Conservation (phyloP, 2,797 vertebrate genomes). For the Furcifer pardalis region DNA sequence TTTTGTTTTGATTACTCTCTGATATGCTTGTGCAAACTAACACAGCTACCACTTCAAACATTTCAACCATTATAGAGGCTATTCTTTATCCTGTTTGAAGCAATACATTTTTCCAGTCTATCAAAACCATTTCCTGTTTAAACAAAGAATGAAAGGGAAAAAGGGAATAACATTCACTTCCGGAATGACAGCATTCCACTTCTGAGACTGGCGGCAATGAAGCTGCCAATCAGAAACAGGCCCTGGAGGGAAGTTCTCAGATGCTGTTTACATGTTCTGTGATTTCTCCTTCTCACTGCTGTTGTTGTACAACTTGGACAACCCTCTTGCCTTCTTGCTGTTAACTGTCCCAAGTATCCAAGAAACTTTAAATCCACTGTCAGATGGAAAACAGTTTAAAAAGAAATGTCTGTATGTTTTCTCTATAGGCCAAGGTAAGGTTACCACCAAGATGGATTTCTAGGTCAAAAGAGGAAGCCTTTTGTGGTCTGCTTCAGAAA, state of each 20-base stretch:
- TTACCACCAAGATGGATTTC: conserved; percentile 5
- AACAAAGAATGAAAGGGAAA: conserved; percentile 46
- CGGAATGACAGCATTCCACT: conserved; percentile 61
- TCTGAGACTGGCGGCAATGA: conserved; percentile 27
- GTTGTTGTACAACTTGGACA: conserved; percentile 27
- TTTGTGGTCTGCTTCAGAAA: conserved; percentile 14
- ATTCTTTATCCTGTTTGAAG: conserved; percentile 12
- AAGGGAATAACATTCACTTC: conserved; percentile 50
- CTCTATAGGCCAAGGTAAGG: conserved; percentile 64
- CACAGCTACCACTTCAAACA: too few species aligned
- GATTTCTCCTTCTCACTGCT: conserved; percentile 50
- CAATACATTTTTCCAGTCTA: conserved; percentile 33
- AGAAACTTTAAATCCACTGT: conserved; percentile 15
- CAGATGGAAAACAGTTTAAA: conserved; percentile 26
- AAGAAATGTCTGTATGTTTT: conserved; percentile 38
- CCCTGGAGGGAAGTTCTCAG: conserved; percentile 40
- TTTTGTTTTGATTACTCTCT: too few species aligned
- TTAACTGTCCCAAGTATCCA: not conserved
- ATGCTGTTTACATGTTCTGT: conserved; percentile 41
- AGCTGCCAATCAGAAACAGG: conserved; percentile 49
- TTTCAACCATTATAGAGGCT: too few species aligned
- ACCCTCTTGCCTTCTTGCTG: conserved; percentile 20
- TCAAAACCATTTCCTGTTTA: conserved; percentile 47
- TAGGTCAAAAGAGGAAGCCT: conserved; percentile 13
- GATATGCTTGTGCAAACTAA: too few species aligned